These are phyloP conservation scores for Thelaira solivaga DNA, from an alignment of 2,888 invertebrate species.

Conservation along the genomic window DNA sequence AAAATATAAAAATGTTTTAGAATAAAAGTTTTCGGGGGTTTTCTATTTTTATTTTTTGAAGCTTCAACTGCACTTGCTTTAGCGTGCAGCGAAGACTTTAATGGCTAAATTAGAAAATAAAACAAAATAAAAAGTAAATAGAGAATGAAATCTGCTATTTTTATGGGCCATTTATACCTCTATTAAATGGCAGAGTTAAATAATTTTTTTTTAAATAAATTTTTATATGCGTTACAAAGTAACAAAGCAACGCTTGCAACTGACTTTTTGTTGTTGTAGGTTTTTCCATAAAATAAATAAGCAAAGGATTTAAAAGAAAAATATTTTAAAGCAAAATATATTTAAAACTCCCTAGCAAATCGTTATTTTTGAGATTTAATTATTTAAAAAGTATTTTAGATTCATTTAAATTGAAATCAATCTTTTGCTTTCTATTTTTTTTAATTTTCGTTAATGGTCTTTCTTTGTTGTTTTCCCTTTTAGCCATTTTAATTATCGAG, in stretches of 20 bases:
- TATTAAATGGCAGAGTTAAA: neutral
- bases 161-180: neutral
- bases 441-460: neutral
- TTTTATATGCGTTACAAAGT: neutral
- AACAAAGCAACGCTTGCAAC: too few relatives aligned
- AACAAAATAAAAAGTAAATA: neutral
- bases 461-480: neutral
- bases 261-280: too few relatives aligned
- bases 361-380: too few relatives aligned
- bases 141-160: neutral
- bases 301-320: too few relatives aligned
- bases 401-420: neutral
- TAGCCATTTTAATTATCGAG: constrained; percentile 24
- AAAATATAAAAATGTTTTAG: constrained; percentile 8
- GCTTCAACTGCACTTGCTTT: neutral
- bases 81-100: neutral
- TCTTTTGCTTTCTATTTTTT: neutral
- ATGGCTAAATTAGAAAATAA: constrained; percentile 1
- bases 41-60: neutral
- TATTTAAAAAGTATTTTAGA: too few relatives aligned
- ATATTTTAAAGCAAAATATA: too few relatives aligned
- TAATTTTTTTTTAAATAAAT: neutral
- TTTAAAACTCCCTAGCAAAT: too few relatives aligned
- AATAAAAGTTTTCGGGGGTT: neutral
- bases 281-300: too few relatives aligned